phyloP scores from a whole-genome alignment of 2,888 invertebrate species.

The Fragum fragum region DNA sequence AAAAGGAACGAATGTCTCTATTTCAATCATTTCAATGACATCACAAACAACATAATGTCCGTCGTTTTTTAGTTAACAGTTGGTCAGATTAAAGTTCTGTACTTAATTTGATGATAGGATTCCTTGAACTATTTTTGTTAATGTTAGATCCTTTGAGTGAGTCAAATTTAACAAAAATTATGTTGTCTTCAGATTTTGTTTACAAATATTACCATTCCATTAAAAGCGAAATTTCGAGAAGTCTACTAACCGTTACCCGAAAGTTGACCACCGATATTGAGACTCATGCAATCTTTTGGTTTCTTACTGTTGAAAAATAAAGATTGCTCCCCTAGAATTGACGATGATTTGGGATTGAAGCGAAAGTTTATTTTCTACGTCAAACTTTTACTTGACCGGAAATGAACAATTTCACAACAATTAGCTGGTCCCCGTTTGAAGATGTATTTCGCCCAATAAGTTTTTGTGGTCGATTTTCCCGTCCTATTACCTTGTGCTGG shows the following conservation, averaged over 20 bases:
- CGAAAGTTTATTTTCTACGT: background rate
- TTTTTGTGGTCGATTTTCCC: too few species aligned
- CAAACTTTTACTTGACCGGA: background rate
- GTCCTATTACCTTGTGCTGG: too few species aligned
- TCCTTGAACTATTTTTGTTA: too few species aligned
- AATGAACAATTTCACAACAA: background rate
- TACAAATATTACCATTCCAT: background rate
- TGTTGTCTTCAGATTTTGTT: constrained; percentile 2
- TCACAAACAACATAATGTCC: too few species aligned
- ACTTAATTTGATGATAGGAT: too few species aligned
- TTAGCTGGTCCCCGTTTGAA: background rate
- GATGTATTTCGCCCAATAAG: background rate
- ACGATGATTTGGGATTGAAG: background rate
- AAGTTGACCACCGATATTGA: constrained; percentile 64
- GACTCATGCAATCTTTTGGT: constrained; percentile 70
- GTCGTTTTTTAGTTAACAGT: too few species aligned
- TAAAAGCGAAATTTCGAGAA: background rate
- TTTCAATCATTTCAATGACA: too few species aligned
- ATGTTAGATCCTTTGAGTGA: too few species aligned
- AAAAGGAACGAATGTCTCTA: too few species aligned
- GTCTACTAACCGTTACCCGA: constrained; percentile 46
- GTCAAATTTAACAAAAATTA: too few species aligned
- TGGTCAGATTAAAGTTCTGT: too few species aligned
- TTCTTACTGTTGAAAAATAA: constrained; percentile 27
- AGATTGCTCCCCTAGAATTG: background rate